A percentile compares a stretch with the other conserved stretches of the same genome.
These are phyloP conservation scores for Sciurus vulgaris DNA, from an alignment of 2,797 vertebrate genomes.

Conservation along the genomic window DNA sequence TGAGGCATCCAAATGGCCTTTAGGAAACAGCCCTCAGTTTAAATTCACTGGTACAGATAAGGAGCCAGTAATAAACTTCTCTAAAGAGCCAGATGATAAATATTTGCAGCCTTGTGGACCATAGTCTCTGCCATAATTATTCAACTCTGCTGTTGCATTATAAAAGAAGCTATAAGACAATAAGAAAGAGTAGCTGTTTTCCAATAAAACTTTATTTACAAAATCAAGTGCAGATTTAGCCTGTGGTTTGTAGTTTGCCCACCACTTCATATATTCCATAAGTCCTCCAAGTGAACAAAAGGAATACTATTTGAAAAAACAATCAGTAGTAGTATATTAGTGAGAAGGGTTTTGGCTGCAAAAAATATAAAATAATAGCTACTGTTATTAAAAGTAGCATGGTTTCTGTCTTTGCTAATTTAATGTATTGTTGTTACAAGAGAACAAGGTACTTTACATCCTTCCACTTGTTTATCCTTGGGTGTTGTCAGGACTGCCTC, in stretches of 20 bases:
- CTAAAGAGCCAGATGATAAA: background rate
- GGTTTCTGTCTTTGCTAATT: slow-evolving; percentile 13
- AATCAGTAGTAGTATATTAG: background rate
- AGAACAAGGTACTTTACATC: background rate
- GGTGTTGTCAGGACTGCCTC: background rate
- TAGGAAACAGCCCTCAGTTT: background rate
- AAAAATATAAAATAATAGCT: background rate
- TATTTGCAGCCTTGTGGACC: background rate
- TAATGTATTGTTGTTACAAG: background rate
- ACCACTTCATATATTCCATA: background rate
- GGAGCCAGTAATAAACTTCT: background rate
- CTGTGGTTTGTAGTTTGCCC: background rate
- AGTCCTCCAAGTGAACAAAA: background rate
- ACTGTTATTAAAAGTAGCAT: background rate
- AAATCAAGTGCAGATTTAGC: background rate
- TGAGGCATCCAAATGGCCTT: background rate
- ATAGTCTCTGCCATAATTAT: background rate
- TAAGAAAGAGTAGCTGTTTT: background rate
- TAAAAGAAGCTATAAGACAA: background rate
- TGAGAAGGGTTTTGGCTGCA: background rate
- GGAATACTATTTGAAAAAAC: background rate
- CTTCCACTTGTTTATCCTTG: background rate
- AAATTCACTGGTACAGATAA: background rate
- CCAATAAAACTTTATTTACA: slow-evolving; percentile 24
- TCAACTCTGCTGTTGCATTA: background rate